Evolutionary conservation across 2,888 invertebrate genomes (phyloP).

Genomic region (Ganaspis brasiliensis): DNA sequence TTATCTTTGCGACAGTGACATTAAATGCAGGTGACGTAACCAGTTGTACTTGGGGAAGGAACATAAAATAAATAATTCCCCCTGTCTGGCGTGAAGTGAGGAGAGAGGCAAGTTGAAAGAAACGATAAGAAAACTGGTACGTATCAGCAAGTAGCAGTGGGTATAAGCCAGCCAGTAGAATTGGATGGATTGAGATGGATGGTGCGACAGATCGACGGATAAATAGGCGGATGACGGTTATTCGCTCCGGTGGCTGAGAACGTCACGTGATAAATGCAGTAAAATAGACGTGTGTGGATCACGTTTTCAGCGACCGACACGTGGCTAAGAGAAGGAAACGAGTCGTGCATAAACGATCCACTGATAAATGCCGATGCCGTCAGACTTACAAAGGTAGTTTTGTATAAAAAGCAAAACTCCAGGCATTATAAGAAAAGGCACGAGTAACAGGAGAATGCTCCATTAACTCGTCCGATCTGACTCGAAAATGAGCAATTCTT

Average conservation of each 20-base stretch:
- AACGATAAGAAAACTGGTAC: conserved; percentile 3
- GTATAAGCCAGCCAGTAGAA: background rate
- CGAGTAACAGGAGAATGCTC: no score
- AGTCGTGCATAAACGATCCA: no score
- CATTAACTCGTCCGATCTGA: no score
- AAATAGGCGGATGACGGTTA: conserved; percentile 2
- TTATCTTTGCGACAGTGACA: conserved; percentile 35
- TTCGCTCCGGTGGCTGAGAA: conserved; percentile 19
- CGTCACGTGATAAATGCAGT: conserved; percentile 5
- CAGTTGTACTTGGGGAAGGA: conserved; percentile 6
- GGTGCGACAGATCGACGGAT: conserved; percentile 10
- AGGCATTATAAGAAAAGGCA: no score
- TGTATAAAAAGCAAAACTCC: no score
- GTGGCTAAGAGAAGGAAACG: background rate
- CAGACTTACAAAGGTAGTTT: no score
- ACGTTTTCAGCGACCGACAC: conserved; percentile 14
- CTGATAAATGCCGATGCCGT: no score
- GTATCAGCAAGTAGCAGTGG: background rate
- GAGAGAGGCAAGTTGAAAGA: background rate
- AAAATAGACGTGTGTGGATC: background rate
- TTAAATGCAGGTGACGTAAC: conserved; percentile 31
- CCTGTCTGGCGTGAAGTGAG: background rate
- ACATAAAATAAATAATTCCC: conserved; percentile 17
- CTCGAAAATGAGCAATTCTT: no score
- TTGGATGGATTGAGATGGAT: conserved; percentile 20